Evolutionary conservation across 1,140 invertebrate genomes (phyloP).

Genomic region (Sweltsa coloradensis): DNA sequence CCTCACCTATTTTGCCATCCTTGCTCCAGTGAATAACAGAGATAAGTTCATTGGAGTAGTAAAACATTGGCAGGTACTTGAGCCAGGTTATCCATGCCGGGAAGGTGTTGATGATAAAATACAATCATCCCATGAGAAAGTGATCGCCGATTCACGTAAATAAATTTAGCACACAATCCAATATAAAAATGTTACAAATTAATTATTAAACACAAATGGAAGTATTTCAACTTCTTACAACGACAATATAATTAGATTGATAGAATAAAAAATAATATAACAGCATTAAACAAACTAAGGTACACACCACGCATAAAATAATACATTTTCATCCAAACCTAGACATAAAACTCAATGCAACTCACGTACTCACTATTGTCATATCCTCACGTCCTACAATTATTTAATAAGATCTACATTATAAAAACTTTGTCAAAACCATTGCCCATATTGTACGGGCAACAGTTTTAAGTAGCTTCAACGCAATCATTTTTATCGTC

Average conservation of each 20-base stretch:
- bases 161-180: constrained; percentile 37
- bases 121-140: constrained; percentile 22
- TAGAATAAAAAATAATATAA: no score
- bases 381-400: no score
- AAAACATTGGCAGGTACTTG: constrained; percentile 41
- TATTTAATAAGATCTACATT: no score
- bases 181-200: constrained; percentile 30
- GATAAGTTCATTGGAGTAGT: constrained; percentile 36
- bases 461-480: no score
- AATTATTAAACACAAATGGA: constrained; percentile 40
- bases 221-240: constrained; percentile 34
- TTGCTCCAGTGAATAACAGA: constrained; percentile 34
- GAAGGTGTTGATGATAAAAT: constrained; percentile 25
- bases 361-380: no score
- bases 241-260: constrained; percentile 26
- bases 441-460: no score
- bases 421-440: no score
- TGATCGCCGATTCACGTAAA: constrained; percentile 36
- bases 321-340: no score
- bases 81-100: constrained; percentile 34
- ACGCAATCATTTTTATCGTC: no score
- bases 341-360: no score
- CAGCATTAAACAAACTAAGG: no score
- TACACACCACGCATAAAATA: no score
- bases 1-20: constrained; percentile 20